Percentiles rank a stretch among this genome's conserved stretches.
These are phyloP conservation scores for Spodoptera frugiperda DNA, from an alignment of 1,140 invertebrate species.

Conservation along the genomic window DNA sequence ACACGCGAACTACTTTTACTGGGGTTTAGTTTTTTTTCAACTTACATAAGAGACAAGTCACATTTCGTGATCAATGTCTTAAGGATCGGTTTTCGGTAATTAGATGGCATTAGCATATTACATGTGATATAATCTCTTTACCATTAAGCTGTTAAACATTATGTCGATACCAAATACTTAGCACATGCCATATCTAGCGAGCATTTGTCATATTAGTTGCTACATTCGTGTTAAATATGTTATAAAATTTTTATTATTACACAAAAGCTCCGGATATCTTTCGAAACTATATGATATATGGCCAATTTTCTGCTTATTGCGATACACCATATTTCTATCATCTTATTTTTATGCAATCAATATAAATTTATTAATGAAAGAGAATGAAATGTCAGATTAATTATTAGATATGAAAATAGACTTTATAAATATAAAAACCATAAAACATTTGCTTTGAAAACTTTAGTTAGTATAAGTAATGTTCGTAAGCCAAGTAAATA, in stretches of 20 bases:
- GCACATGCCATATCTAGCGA: slow-evolving; percentile 28
- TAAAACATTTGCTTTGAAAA: no score
- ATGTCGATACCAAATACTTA: slow-evolving; percentile 41
- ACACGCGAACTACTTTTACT: slow-evolving; percentile 68
- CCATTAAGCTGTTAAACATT: slow-evolving; percentile 36
- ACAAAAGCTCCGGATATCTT: slow-evolving; percentile 1
- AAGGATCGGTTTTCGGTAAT: slow-evolving; percentile 77
- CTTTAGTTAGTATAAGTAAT: no score
- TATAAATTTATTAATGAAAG: neutral
- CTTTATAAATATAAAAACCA: neutral
- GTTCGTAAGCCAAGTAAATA: no score
- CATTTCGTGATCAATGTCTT: slow-evolving; percentile 80
- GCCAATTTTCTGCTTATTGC: slow-evolving; percentile 17
- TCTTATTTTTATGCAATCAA: slow-evolving; percentile 10
- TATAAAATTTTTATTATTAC: slow-evolving; percentile 28
- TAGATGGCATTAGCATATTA: slow-evolving; percentile 79
- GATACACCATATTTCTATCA: neutral
- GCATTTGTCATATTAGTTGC: slow-evolving; percentile 41
- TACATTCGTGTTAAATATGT: slow-evolving; percentile 21
- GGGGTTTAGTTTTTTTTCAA: slow-evolving; percentile 54
- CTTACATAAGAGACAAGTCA: slow-evolving; percentile 70
- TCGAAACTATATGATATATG: slow-evolving; percentile 30
- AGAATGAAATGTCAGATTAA: neutral
- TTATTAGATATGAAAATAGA: neutral
- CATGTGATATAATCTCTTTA: slow-evolving; percentile 60